phyloP scores from a whole-genome alignment of 2,113 vertebrate genomes.

The Athene cunicularia region DNA sequence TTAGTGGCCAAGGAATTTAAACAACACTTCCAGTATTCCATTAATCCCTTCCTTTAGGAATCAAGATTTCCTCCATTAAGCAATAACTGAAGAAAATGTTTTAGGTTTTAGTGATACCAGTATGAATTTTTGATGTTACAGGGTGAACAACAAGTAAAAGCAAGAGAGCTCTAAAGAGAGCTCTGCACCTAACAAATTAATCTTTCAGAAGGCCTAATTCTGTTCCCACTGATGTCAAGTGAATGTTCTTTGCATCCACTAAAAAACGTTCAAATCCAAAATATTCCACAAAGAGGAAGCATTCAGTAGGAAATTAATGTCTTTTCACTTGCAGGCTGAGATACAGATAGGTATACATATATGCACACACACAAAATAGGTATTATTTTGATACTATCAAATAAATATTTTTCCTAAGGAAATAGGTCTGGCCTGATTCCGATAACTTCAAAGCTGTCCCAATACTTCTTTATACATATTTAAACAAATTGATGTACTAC shows the following conservation, averaged over 20 bases:
- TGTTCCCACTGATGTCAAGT: not conserved
- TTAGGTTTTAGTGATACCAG: not conserved
- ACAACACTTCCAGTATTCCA: constrained; percentile 44
- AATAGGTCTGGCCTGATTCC: not conserved
- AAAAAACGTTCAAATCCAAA: not conserved
- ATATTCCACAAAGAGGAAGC: not conserved
- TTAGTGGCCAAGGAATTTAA: constrained; percentile 19
- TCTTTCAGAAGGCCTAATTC: constrained; percentile 27
- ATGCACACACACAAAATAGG: not conserved
- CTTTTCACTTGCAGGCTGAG: not conserved
- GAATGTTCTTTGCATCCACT: not conserved
- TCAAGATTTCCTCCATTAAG: constrained; percentile 47
- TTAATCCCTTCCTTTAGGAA: constrained; percentile 39
- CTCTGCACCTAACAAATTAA: constrained; percentile 16
- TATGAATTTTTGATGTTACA: constrained; percentile 53
- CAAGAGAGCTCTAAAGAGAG: not conserved
- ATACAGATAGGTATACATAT: not conserved
- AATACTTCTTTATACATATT: not conserved
- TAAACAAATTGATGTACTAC: constrained; percentile 4
- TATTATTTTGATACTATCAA: not conserved
- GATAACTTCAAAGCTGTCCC: not conserved
- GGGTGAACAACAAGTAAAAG: not conserved
- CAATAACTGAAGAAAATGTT: not conserved
- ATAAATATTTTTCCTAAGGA: not conserved
- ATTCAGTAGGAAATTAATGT: not conserved